A percentile compares a stretch with the other conserved stretches of the same genome.
phyloP scores from a whole-genome alignment of 2,797 vertebrate species.

The Bucorvus abyssinicus region DNA sequence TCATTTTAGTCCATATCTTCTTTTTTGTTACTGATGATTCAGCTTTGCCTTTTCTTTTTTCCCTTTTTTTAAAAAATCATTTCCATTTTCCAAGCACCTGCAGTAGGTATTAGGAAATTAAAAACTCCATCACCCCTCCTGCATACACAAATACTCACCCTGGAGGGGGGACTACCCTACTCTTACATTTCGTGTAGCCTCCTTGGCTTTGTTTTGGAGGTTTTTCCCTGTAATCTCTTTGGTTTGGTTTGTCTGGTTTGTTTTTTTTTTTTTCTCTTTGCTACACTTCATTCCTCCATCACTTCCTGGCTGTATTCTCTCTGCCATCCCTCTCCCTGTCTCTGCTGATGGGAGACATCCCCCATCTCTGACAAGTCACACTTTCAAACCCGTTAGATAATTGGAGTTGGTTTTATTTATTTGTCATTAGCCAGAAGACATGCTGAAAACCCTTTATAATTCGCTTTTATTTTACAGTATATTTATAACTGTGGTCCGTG shows the following conservation, averaged over 20 bases:
- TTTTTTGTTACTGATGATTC: background rate
- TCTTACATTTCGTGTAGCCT: background rate
- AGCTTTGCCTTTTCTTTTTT: accelerated
- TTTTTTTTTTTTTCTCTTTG: background rate
- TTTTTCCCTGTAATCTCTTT: background rate
- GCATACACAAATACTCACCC: background rate
- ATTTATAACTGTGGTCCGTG: background rate
- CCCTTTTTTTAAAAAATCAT: background rate
- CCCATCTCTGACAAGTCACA: background rate
- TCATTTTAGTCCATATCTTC: background rate
- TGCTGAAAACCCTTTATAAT: background rate
- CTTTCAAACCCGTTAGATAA: background rate
- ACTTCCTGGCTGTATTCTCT: background rate
- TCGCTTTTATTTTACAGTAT: background rate
- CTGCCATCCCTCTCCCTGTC: background rate
- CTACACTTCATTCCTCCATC: background rate
- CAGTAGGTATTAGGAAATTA: accelerated
- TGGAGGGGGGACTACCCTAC: background rate
- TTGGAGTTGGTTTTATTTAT: background rate
- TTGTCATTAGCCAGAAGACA: background rate
- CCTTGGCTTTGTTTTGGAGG: no score
- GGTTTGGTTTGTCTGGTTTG: background rate
- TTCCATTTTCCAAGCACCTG: background rate
- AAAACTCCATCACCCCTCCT: background rate
- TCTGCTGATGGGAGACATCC: background rate